phyloP scores from a whole-genome alignment of 2,113 vertebrate genomes.

The Embiotoca jacksoni region DNA sequence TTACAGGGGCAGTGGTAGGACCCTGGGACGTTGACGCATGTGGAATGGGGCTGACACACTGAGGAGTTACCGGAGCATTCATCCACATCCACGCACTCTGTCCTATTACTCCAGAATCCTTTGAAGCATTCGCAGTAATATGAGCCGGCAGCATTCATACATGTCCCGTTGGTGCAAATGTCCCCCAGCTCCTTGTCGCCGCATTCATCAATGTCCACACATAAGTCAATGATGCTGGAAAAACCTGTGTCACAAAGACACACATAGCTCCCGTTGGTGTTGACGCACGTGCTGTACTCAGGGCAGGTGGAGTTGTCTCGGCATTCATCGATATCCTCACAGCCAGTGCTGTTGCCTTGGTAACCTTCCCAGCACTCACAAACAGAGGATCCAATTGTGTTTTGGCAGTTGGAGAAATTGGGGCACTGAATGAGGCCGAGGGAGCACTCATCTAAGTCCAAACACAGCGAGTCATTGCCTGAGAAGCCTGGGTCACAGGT shows the following conservation, averaged over 20 bases:
- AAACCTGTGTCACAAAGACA: conserved; percentile 84
- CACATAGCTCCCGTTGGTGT: conserved; percentile 76
- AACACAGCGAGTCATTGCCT: conserved; percentile 77
- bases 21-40: conserved; percentile 80
- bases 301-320: conserved; percentile 74
- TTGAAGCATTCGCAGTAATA: conserved; percentile 81
- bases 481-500: conserved; percentile 80
- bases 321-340: conserved; percentile 85
- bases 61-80: conserved; percentile 81
- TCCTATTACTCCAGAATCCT: conserved; percentile 83
- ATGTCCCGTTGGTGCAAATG: conserved; percentile 80
- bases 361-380: conserved; percentile 85
- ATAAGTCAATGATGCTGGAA: conserved; percentile 58
- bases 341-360: conserved; percentile 69
- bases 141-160: conserved; percentile 82
- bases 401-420: conserved; percentile 79
- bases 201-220: conserved; percentile 85
- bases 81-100: conserved; percentile 82
- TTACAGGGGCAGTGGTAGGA: conserved; percentile 83
- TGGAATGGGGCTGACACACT: conserved; percentile 74
- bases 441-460: conserved; percentile 85
- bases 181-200: not conserved
- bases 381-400: conserved; percentile 79
- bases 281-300: conserved; percentile 81
- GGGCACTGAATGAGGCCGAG: conserved; percentile 68